Base-by-base conservation (phyloP, 2,113 vertebrate species). In the Aldabrachelys gigantea region DNA sequence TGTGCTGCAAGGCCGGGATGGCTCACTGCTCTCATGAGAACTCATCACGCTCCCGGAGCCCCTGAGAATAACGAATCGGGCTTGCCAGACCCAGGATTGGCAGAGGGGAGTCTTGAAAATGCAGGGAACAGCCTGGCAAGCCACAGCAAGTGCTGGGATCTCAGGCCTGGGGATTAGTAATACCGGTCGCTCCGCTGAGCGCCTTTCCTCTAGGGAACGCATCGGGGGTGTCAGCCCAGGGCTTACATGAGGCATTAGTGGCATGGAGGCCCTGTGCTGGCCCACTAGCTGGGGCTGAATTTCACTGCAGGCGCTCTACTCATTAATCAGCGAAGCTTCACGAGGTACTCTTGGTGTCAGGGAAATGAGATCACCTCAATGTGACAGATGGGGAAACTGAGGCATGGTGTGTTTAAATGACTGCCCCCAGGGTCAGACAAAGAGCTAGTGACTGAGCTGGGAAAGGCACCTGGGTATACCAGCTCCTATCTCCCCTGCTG, bases 161-260 rank as follows among this genome's bases (percentile, higher is more conserved):
- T 79, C 38, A 88, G 92, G 94, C 80, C 62, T 22, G 96, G 87
- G 93, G 81, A 41, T 88, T 35, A 50, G 0, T 0, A 69, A 62
- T 83, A 86, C 91, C 49, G 2, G 59, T 6, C 10, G 29, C 29
- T 53, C 6, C 92, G 92, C 91, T 94, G 62, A 90, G 72, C 49
- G 82, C 92, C 94, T 96, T 84, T 95, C 90, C 93, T 93, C 1
- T 6, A 95, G 90, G 89, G 72, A 81, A 94, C 90, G 89, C 87
- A 85, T 79, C 72, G 85, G 82, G 87, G 91, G 83, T 91, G 78
- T 95, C 94, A 94, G 11, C 65, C 80, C 89, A 82, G 81, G 96
- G 85, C 90, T 91, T 95, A 92, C 93, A 79, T 35, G 59, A 35
- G 59, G 6, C 29, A 8, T n/a, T 10, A 69, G 17, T 69, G 35